These are phyloP conservation scores for Acestrorhynchus altus DNA, from an alignment of 2,797 vertebrate species.

Conservation along the genomic window DNA sequence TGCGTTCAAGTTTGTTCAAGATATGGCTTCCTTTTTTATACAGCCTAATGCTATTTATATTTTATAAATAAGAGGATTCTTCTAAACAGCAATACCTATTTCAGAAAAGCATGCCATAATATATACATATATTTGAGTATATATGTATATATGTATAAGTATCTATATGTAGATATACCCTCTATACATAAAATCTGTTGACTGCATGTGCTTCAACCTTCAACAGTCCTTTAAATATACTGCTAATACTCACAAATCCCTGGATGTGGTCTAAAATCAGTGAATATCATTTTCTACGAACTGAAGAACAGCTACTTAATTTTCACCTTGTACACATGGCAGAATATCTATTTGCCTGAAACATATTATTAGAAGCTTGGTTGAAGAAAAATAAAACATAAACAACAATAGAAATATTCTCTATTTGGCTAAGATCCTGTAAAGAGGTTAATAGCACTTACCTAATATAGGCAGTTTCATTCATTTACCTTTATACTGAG, in stretches of 20 bases:
- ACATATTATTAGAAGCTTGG: not conserved
- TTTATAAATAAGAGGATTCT: constrained; percentile 47
- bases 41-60: constrained; percentile 24
- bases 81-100: constrained; percentile 39
- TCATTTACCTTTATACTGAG: constrained; percentile 20
- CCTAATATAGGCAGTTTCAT: constrained; percentile 59
- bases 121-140: not conserved
- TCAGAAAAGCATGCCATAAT: constrained; percentile 49
- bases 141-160: not conserved
- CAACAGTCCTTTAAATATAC: constrained; percentile 10
- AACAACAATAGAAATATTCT: constrained; percentile 19
- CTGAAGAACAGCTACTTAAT: constrained; percentile 4
- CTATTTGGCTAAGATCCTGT: constrained; percentile 22
- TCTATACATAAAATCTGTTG: constrained; percentile 45
- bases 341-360: constrained; percentile 17
- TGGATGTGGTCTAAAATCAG: constrained; percentile 28
- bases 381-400: not conserved
- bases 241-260: not conserved
- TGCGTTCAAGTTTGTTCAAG: constrained; percentile 54
- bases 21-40: constrained; percentile 54
- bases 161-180: not conserved
- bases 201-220: constrained; percentile 43
- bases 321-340: constrained; percentile 33
- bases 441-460: constrained; percentile 31
- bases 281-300: not conserved